These are phyloP conservation scores for Patiria pectinifera DNA, from an alignment of 53 echinoderm and acorn worm genomes.

Conservation along the genomic window DNA sequence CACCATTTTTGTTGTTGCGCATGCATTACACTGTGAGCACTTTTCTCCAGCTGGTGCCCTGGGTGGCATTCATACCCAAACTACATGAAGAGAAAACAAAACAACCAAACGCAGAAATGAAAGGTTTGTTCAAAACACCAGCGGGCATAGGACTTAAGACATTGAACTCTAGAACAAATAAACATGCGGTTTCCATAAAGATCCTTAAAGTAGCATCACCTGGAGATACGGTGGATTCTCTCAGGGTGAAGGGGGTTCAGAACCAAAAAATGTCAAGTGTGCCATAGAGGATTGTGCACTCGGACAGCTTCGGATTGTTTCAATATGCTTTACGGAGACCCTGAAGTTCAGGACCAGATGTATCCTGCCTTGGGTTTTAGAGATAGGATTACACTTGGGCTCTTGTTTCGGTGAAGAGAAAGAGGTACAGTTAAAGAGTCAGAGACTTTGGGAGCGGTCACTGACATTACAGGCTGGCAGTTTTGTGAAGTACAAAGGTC, in stretches of 20 bases:
- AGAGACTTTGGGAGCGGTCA: constrained; percentile 24
- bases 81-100: neutral
- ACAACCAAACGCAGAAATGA: neutral
- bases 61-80: neutral
- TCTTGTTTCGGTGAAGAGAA: neutral
- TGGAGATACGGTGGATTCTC: constrained; percentile 42
- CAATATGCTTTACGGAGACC: constrained; percentile 13
- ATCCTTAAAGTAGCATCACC: constrained; percentile 34
- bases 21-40: neutral
- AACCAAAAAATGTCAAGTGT: constrained; percentile 22
- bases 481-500: neutral
- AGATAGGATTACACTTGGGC: constrained; percentile 41
- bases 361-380: constrained; percentile 52
- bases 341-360: constrained; percentile 7
- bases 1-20: too few relatives aligned
- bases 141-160: constrained; percentile 46
- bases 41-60: neutral
- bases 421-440: constrained; percentile 13
- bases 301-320: constrained; percentile 36
- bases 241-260: neutral
- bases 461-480: constrained; percentile 8
- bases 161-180: constrained; percentile 64
- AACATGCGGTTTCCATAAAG: constrained; percentile 32
- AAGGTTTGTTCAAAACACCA: constrained; percentile 17
- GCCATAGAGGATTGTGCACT: constrained; percentile 47